Evolutionary conservation across 2,888 invertebrate species (phyloP), one percentile per base, ranked within the genome.

Genomic region (Balanococcus diminutus): DNA sequence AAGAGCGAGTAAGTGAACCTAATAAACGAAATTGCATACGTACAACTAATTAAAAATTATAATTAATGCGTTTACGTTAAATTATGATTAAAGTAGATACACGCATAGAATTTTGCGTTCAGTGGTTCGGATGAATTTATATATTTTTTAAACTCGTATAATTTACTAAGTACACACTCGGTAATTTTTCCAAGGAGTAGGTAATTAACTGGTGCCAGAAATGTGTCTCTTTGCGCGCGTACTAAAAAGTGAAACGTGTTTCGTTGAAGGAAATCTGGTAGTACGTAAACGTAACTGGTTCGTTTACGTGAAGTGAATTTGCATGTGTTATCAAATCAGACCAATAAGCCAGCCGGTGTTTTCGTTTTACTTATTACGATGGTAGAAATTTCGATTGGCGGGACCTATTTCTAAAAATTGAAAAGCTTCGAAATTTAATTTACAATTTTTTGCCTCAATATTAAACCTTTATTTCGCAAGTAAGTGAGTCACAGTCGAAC

Each of bases 261-360:
- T 51, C 5, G 16, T n/a, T 82, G 82, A 82, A 82, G 82, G 82
- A 82, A 82, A 82, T 82, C 82, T 46, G 82, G 82, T 82, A 82
- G 51, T 51, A 82, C 3, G 31, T 82, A 42, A 8, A 14, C 11
- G 22, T 82, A 51, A 51, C 51, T 82, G 28, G 82, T 82, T 42
- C 46, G 46, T 82, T 51, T 25, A 28, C 46, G 82, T 31, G 39
- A n/a, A 82, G 82, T 31, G 39, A n/a, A 82, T 31, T 82, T 25
- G 42, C 82, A 82, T 22, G 31, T 31, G 31, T 42, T 42, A 42
- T 42, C 42, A 3, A 16, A 16, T 42, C 16, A 16, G 16, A 42
- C 42, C 42, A 42, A 42, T 42, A 56, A 19, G 56, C 19, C 56
- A 19, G 56, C 56, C 22, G 56, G 56, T 22, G 11, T 56, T 56